Evolutionary conservation across 1,140 invertebrate species (phyloP), one percentile per base, ranked within the genome.

Genomic region (Drosophila guanche): DNA sequence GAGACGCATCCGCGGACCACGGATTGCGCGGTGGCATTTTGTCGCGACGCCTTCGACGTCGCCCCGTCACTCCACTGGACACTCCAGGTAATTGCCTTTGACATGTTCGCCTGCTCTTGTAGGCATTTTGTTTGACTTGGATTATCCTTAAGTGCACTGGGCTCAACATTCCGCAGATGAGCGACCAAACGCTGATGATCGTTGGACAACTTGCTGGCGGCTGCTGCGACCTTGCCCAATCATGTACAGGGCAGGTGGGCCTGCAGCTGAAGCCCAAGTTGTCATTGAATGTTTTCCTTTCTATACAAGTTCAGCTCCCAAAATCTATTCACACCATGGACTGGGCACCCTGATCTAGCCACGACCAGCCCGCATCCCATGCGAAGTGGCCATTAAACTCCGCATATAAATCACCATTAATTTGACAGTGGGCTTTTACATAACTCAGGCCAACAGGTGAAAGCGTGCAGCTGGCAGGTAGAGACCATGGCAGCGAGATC

Each of bases 331-430:
- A 70, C 65, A 69, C 65, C 60, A 29, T 47, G 20, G 23, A 45
- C 50, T 52, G 52, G 16, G 42, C 54, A 16, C 61, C 20, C 8
- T 12, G 16, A 47, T 22, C 45, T 16, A 47, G 3, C 33, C 10
- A 37, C 12, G 22, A 22, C 45, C 22, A 23, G 20, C 45, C 65
- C 54, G 66, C 66, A 70, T 70, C 66, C 54, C 55, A 76, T 63
- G 57, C 62, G 60, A 67, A 77, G 68, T 67, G 59, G 53, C 79
- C 63, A 86, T 86, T 85, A 84, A 65, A 47, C 65, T 45, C 59
- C 71, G 80, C 56, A 76, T 77, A 85, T 85, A 85, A 85, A 85
- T 85, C 80, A 85, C 72, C 77, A 86, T 85, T 85, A 85, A 85
- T 85, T 86, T 85, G 81, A 85, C 80, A 86, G 59, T 86, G 37